Evolutionary conservation across 1,140 invertebrate genomes (phyloP), one percentile per base, ranked within the genome.

Genomic region (Plutomurus gul): DNA sequence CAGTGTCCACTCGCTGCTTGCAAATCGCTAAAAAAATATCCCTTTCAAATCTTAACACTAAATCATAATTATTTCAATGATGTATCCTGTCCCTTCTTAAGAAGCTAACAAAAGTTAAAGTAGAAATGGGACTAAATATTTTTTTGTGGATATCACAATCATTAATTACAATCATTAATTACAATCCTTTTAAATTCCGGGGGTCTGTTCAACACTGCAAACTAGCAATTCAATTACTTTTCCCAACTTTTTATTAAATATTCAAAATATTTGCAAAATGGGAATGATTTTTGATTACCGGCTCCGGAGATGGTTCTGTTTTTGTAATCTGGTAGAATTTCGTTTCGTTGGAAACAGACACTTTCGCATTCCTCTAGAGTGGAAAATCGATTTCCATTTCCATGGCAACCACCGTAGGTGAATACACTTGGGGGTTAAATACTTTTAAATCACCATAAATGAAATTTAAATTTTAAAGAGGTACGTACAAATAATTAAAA

Each of bases 361-460:
- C 88, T 87, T 84, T 91, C 89, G 80, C 94, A 96, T 81, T 94
- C 92, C 47, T 89, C 86, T 70, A 88, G 86, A 20, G 90, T 89
- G 74, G 87, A 89, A 87, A 96, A 96, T 83, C 93, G 91, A 86
- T 97, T 97, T 25, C 89, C 91, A 83, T 94, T 96, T 60, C 95
- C 96, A 43, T 90, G 91, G 86, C 95, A 96, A 78, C 96, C 96
- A 56, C 92, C 91, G 85, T 94, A 98, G 11, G 87, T 87, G 87
- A 97, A 97, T 82, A 90, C 87, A 47, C n/a, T n/a, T n/a, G n/a
- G n/a, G n/a, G n/a, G n/a, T n/a, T n/a, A n/a, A n/a, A n/a, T n/a
- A n/a, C n/a, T n/a, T n/a, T n/a, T n/a, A n/a, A n/a, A n/a, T 88
- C 25, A 56, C 33, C 70, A 77, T 60, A 49, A 33, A 22, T 77